Percentiles rank a stretch among this genome's conserved stretches.
phyloP scores from a whole-genome alignment of 1,140 invertebrate genomes.

The Oncopodura yosiiana region DNA sequence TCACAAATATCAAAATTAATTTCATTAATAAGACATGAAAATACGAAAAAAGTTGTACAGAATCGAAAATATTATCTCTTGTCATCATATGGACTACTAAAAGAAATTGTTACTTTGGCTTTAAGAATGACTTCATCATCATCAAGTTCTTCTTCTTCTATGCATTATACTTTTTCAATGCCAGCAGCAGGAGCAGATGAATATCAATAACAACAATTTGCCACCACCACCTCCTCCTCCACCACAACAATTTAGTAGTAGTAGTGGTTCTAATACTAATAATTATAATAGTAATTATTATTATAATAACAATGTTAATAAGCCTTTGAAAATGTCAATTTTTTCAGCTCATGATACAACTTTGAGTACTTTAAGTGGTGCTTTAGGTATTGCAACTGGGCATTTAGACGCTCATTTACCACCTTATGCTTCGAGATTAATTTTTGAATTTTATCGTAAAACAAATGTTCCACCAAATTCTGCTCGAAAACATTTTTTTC shows the following conservation, averaged over 20 bases:
- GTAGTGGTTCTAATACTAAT: conserved; percentile 8
- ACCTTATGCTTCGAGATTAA: conserved; percentile 70
- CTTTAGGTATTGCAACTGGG: conserved; percentile 58
- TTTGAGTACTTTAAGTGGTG: conserved; percentile 65
- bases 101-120: conserved; percentile 37
- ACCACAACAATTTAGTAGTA: no score
- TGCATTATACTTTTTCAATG: no score
- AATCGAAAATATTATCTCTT: conserved; percentile 36
- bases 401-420: conserved; percentile 46
- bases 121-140: conserved; percentile 28
- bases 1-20: conserved; percentile 38
- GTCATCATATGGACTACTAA: conserved; percentile 40
- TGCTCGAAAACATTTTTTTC: conserved; percentile 63
- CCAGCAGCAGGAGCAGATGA: no score
- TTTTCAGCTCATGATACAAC: conserved; percentile 89
- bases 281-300: conserved; percentile 3
- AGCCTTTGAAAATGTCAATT: conserved; percentile 59
- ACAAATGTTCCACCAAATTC: conserved; percentile 24
- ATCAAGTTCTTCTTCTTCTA: background rate
- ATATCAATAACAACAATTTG: no score
- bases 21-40: conserved; percentile 37
- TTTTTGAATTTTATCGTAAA: conserved; percentile 57
- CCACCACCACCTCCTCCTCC: no score
- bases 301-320: conserved; percentile 38
- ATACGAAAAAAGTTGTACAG: conserved; percentile 25